Evolutionary conservation across 2,888 invertebrate species (phyloP).

Genomic region (Cylindroiulus punctatus): DNA sequence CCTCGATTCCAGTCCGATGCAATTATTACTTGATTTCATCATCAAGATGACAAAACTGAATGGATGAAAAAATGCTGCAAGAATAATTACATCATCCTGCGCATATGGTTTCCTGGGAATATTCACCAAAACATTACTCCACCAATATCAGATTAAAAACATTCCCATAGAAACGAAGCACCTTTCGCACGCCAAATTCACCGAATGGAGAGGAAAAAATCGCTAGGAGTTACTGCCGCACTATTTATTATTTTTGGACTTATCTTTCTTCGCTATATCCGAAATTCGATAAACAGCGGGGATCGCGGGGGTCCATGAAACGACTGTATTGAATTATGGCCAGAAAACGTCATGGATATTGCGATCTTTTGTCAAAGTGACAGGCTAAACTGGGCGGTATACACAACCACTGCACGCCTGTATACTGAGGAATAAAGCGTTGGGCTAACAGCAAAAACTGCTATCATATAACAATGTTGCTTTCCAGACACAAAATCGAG

Average conservation of each 20-base stretch:
- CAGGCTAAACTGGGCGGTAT: not conserved
- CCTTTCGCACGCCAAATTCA: not conserved
- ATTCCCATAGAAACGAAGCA: conserved; percentile 1
- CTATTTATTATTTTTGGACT: conserved; percentile 35
- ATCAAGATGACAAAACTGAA: not conserved
- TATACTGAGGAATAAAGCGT: not conserved
- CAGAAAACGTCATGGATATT: conserved; percentile 39
- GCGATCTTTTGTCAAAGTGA: conserved; percentile 35
- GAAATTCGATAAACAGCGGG: conserved; percentile 35
- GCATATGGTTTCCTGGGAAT: conserved; percentile 42
- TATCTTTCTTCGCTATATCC: conserved; percentile 35
- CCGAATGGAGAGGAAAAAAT: not conserved
- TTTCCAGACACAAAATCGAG: not conserved
- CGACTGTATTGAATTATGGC: conserved; percentile 35
- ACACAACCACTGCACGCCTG: not conserved
- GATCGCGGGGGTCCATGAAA: not conserved
- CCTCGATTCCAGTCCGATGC: not conserved
- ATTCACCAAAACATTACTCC: conserved; percentile 6
- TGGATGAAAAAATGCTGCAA: not conserved
- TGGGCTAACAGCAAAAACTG: not conserved
- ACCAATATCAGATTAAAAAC: conserved; percentile 39
- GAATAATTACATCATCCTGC: not conserved
- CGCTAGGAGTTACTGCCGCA: conserved; percentile 22
- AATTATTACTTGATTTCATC: conserved; percentile 29
- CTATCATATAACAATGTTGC: not conserved